A percentile compares a stretch with the other conserved stretches of the same genome.
phyloP scores from a whole-genome alignment of 2,797 vertebrate genomes.

The Sebastes glaucus region DNA sequence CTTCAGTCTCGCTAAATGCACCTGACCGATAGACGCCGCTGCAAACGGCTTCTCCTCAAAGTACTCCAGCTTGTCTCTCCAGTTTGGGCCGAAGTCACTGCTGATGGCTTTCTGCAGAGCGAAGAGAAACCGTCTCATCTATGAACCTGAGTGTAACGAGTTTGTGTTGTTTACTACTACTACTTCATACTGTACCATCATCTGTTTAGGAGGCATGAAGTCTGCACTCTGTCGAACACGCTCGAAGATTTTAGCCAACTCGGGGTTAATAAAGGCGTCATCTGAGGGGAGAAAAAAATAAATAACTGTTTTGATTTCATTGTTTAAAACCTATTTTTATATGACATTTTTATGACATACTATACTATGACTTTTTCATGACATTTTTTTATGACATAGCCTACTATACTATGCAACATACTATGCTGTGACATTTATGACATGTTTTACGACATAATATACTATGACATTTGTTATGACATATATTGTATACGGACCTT shows the following conservation, averaged over 20 bases:
- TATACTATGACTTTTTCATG: no score
- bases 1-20: constrained; percentile 89
- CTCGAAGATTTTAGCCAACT: constrained; percentile 95
- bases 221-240: constrained; percentile 94
- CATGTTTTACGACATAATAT: no score
- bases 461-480: no score
- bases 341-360: background rate
- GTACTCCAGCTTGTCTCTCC: constrained; percentile 87
- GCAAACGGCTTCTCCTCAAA: constrained; percentile 94
- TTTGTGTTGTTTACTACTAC: constrained; percentile 33
- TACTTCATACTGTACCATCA: constrained; percentile 77
- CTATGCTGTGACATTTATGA: no score
- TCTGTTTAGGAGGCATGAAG: constrained; percentile 96
- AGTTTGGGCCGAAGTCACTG: constrained; percentile 87
- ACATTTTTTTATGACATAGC: no score
- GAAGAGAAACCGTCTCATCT: no score
- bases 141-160: rapidly evolving
- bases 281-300: constrained; percentile 73
- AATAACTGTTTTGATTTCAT: rapidly evolving
- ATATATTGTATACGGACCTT: no score
- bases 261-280: constrained; percentile 94
- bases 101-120: constrained; percentile 85
- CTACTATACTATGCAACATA: no score
- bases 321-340: background rate
- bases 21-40: constrained; percentile 93